These are phyloP conservation scores for Ophion slaviceki DNA, from an alignment of 2,888 invertebrate species.

Conservation along the genomic window DNA sequence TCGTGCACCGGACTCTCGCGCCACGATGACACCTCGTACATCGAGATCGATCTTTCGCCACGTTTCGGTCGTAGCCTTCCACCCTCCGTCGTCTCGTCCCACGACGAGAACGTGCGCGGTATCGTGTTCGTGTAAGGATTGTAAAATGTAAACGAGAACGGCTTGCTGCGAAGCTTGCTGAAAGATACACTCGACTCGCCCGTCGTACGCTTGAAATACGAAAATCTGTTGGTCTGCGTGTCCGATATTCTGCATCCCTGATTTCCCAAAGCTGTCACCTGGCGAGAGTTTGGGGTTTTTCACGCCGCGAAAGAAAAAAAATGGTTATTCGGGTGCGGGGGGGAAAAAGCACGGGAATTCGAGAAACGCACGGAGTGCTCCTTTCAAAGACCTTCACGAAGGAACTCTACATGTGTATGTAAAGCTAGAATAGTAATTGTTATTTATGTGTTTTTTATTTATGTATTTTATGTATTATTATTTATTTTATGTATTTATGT, in stretches of 20 bases:
- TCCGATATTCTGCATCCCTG: slow-evolving; percentile 74
- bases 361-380: not conserved
- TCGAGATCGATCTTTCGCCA: slow-evolving; percentile 47
- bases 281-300: slow-evolving; percentile 60
- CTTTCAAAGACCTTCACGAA: not conserved
- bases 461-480: too few relatives aligned
- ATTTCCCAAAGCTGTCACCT: slow-evolving; percentile 78
- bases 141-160: slow-evolving; percentile 74
- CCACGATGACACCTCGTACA: slow-evolving; percentile 50
- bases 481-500: too few relatives aligned
- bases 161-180: slow-evolving; percentile 63
- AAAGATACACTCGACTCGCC: slow-evolving; percentile 62
- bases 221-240: slow-evolving; percentile 69
- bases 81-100: slow-evolving; percentile 7
- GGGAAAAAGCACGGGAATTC: not conserved
- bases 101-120: slow-evolving; percentile 48
- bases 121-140: slow-evolving; percentile 75
- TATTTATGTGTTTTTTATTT: too few relatives aligned
- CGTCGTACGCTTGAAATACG: slow-evolving; percentile 67
- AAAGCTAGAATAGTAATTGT: too few relatives aligned
- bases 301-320: slow-evolving; percentile 27
- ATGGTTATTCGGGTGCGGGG: slow-evolving; percentile 4
- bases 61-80: slow-evolving; percentile 28
- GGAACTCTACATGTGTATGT: not conserved
- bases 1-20: slow-evolving; percentile 30